Conservation (phyloP, 2,888 invertebrate species). For the Diplolepis rosae region DNA sequence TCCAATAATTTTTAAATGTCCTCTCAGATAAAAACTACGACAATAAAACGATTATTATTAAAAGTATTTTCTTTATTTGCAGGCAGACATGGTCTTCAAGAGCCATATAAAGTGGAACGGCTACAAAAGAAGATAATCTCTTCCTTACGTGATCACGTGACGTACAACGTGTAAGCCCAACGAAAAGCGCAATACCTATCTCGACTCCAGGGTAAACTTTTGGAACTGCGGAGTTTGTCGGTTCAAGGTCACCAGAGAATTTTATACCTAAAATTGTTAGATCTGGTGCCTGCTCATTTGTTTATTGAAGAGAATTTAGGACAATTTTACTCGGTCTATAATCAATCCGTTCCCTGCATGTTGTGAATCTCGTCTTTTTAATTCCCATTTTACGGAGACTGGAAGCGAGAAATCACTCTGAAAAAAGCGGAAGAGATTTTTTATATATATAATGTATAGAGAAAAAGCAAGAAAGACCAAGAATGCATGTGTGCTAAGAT, state of each 20-base stretch:
- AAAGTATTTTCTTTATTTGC: no score
- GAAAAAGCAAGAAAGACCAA: conserved; percentile 30
- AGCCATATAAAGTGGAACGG: conserved; percentile 94
- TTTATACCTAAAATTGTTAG: conserved; percentile 94
- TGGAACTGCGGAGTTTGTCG: conserved; percentile 92
- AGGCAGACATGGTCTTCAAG: conserved; percentile 95
- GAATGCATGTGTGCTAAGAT: conserved; percentile 20
- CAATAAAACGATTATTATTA: no score
- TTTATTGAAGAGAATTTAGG: conserved; percentile 86
- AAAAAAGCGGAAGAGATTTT: conserved; percentile 31
- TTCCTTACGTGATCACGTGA: conserved; percentile 96
- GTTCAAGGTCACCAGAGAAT: conserved; percentile 95
- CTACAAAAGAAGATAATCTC: conserved; percentile 97
- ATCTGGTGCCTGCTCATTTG: conserved; percentile 92
- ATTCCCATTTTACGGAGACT: neutral
- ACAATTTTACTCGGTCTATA: conserved; percentile 44
- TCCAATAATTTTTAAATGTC: no score
- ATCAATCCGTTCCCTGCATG: conserved; percentile 33
- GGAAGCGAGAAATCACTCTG: neutral
- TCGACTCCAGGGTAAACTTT: conserved; percentile 91
- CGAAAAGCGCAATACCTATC: conserved; percentile 96
- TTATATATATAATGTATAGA: conserved; percentile 30
- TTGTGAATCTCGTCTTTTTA: conserved; percentile 14
- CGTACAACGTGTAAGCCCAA: conserved; percentile 91
- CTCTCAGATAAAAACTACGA: no score